phyloP scores from a whole-genome alignment of 2,113 vertebrate species.

The Microcebus griseorufus region DNA sequence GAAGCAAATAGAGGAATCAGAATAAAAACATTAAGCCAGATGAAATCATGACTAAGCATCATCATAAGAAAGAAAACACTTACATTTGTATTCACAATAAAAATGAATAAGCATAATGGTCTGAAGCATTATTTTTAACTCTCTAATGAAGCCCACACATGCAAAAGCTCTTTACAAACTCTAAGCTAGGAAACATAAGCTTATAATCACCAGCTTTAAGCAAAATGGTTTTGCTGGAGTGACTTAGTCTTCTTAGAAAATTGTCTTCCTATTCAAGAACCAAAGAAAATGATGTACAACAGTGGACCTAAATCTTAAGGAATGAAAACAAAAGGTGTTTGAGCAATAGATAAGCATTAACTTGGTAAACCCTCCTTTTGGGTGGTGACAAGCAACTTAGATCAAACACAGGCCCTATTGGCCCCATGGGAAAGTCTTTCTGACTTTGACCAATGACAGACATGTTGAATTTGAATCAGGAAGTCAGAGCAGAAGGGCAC shows the following conservation, averaged over 20 bases:
- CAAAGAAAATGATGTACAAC: not conserved
- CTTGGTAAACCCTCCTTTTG: not conserved
- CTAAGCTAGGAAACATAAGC: not conserved
- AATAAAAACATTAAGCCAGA: not conserved
- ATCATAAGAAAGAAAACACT: not conserved
- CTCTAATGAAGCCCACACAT: not conserved
- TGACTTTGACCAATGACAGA: not conserved
- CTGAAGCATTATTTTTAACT: not conserved
- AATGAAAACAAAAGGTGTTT: not conserved
- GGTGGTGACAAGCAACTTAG: not conserved
- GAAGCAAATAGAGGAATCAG: not conserved
- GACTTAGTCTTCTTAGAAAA: not conserved
- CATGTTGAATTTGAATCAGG: not conserved
- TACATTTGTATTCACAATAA: not conserved
- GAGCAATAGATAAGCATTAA: not conserved
- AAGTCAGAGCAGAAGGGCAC: not conserved
- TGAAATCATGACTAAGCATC: slow-evolving; percentile 6
- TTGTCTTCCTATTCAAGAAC: not conserved
- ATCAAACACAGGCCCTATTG: not conserved
- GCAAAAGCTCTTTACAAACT: not conserved
- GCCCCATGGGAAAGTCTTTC: not conserved
- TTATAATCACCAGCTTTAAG: not conserved
- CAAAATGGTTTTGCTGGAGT: not conserved
- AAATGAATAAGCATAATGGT: not conserved
- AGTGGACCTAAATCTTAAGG: not conserved